Conservation (phyloP, 1,140 invertebrate species). For the Palaemon carinicauda region DNA sequence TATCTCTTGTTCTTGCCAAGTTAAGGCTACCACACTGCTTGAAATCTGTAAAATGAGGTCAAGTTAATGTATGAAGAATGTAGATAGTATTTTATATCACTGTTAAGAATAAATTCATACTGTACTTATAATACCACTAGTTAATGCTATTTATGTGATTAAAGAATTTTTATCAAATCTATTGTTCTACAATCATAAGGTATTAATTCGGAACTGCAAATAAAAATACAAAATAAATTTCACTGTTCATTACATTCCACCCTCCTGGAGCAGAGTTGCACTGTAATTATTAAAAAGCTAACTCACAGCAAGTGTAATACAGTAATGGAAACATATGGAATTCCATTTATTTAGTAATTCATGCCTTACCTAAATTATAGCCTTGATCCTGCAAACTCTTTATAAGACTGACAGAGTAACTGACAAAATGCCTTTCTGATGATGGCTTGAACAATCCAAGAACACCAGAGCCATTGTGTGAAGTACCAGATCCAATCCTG, state of each 20-base stretch:
- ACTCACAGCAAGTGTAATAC: too few species aligned
- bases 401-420: constrained; percentile 36
- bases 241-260: too few species aligned
- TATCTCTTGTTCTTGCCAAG: constrained; percentile 38
- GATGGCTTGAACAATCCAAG: constrained; percentile 43
- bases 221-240: too few species aligned
- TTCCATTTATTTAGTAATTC: neutral
- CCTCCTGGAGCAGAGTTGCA: too few species aligned
- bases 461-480: constrained; percentile 47
- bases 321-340: too few species aligned
- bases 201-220: too few species aligned
- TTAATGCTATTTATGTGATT: too few species aligned
- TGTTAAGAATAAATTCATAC: neutral
- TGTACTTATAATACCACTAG: too few species aligned
- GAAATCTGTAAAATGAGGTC: constrained; percentile 7
- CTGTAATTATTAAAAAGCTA: too few species aligned
- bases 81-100: neutral
- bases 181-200: too few species aligned
- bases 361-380: constrained; percentile 28
- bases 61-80: neutral
- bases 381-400: constrained; percentile 37
- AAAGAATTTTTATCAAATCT: too few species aligned
- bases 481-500: constrained; percentile 42
- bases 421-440: constrained; percentile 43
- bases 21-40: constrained; percentile 52